Base-by-base conservation (phyloP, 1,140 invertebrate genomes). In the Aethina tumida region DNA sequence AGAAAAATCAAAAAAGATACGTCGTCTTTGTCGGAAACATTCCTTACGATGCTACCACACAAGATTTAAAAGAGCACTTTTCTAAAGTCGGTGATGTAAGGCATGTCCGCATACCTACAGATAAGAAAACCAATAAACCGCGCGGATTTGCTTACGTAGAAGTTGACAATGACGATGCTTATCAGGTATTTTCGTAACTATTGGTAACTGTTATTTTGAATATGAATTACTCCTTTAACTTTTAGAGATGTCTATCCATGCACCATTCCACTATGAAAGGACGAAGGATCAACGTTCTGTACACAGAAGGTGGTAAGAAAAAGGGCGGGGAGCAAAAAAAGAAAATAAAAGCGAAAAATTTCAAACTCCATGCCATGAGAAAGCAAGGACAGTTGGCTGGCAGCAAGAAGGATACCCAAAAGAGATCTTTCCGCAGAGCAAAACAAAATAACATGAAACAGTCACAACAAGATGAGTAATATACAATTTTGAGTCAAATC, bases 1-100 rank as follows among this genome's bases (percentile, higher is more conserved):
- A 39, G 24, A 41, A 38, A 10, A 43, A 47, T 19, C 27, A 48
- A 33, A 45, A 36, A 33, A 35, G 64, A 58, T 67, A 58, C 41
- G 63, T 69, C 30, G 45, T 71, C n/a, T 69, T 66, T 45, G 62
- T 70, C 29, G 64, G 65, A 41, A 71, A 71, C 56, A 41, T 70
- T 27, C 51, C 65, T 20, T 64, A 55, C 38, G 49, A 53, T 50
- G 45, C 50, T 15, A 66, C 51, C 2, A 35, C 46, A 35, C 51
- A 64, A 3, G 62, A 70, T 18, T 41, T 71, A 16, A 58, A 55
- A n/a, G 57, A 61, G 14, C 67, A 70, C 49, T 71, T 71, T 38
- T 53, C 52, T 4, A 67, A 66, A 50, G 62, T 60, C 6, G 55
- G 58, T 15, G 41, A 58, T 18, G 49, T 70, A 20, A 39, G 47